Evolutionary conservation across 2,888 invertebrate genomes (phyloP).

Genomic region (Cephus spinipes): DNA sequence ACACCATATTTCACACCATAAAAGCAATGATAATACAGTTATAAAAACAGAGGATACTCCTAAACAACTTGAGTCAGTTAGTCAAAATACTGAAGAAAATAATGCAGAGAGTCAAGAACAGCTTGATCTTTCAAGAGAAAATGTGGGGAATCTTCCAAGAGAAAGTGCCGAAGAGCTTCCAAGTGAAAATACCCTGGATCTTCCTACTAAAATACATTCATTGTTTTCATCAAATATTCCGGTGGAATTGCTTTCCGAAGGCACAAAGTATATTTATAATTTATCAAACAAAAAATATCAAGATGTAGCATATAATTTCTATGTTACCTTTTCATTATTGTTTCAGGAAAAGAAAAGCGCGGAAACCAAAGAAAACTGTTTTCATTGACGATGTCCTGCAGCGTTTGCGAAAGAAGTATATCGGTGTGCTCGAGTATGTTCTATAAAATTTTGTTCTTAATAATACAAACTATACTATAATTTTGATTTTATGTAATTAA

Average conservation of each 20-base stretch:
- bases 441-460: not conserved
- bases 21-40: not conserved
- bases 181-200: not conserved
- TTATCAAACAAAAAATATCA: not conserved
- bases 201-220: not conserved
- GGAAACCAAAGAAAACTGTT: not conserved
- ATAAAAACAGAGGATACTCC: not conserved
- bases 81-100: not conserved
- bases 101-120: not conserved
- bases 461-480: not conserved
- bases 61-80: not conserved
- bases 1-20: not conserved
- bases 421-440: conserved; percentile 41
- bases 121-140: not conserved
- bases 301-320: not conserved
- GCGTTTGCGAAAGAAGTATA: conserved; percentile 30
- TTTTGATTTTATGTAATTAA: not conserved
- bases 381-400: conserved; percentile 17
- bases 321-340: not conserved
- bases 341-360: not conserved
- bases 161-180: not conserved
- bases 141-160: not conserved
- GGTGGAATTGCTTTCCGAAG: not conserved
- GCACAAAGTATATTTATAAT: not conserved
- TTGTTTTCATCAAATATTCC: not conserved